These are phyloP conservation scores for Epizoanthus stellaris DNA, from an alignment of 92 coral and sea anemone species.

Conservation along the genomic window DNA sequence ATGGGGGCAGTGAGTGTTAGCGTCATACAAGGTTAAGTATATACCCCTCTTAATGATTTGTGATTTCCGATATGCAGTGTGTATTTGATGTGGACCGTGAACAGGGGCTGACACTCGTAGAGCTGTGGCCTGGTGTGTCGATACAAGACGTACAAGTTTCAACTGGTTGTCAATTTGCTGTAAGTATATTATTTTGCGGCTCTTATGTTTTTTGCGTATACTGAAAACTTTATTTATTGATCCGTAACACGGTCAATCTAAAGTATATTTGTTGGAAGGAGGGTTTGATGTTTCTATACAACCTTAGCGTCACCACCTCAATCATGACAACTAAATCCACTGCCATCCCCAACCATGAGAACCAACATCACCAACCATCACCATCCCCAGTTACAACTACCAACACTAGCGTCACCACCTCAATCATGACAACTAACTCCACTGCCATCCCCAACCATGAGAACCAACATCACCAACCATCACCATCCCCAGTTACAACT, in stretches of 20 bases:
- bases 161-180: slow-evolving; percentile 90
- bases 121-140: slow-evolving; percentile 86
- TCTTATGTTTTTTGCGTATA: not conserved
- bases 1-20: not conserved
- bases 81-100: slow-evolving; percentile 94
- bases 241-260: not conserved
- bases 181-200: slow-evolving; percentile 33
- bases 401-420: no score
- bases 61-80: slow-evolving; percentile 63
- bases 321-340: no score
- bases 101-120: slow-evolving; percentile 79
- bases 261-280: not conserved
- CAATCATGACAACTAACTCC: no score
- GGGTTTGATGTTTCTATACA: no score
- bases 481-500: no score
- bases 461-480: no score
- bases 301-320: no score
- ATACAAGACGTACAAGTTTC: slow-evolving; percentile 88
- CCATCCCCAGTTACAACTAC: no score
- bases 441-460: no score
- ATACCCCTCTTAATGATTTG: not conserved
- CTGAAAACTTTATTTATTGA: not conserved
- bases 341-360: no score
- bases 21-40: not conserved
- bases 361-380: no score